Conservation (phyloP, 2,797 vertebrate genomes). For the Sebastes miniatus region DNA sequence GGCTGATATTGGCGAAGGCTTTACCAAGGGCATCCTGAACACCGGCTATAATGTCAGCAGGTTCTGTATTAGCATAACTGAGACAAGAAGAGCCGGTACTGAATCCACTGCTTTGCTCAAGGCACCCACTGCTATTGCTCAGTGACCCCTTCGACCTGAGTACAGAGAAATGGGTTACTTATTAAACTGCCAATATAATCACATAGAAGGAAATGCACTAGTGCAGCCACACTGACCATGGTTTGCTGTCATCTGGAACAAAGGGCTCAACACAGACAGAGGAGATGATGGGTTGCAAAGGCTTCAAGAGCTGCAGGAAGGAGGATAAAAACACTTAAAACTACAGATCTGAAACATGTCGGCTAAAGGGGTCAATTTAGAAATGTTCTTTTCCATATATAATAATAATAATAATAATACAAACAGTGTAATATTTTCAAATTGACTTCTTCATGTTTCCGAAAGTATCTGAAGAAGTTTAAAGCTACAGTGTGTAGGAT, state of each 20-base stretch:
- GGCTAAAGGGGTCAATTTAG: neutral
- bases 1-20: slow-evolving; percentile 14
- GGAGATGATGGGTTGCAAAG: neutral
- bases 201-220: neutral
- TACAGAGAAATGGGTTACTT: neutral
- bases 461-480: neutral
- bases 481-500: neutral
- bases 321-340: neutral
- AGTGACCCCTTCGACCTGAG: slow-evolving; percentile 44
- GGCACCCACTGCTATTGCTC: slow-evolving; percentile 9
- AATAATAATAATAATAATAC: too few relatives aligned
- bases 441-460: neutral
- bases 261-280: slow-evolving; percentile 6
- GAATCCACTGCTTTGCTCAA: slow-evolving; percentile 47
- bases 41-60: neutral
- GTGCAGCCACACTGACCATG: slow-evolving; percentile 41
- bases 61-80: slow-evolving; percentile 44
- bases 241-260: slow-evolving; percentile 15
- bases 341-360: neutral
- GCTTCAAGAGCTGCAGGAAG: slow-evolving; percentile 47
- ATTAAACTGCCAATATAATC: neutral
- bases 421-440: neutral
- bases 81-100: slow-evolving; percentile 29
- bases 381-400: neutral
- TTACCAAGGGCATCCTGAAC: slow-evolving; percentile 29